Percentiles rank a stretch among this genome's conserved stretches.
Conservation (phyloP, 2,113 vertebrate genomes). For the Calidris pugnax region DNA sequence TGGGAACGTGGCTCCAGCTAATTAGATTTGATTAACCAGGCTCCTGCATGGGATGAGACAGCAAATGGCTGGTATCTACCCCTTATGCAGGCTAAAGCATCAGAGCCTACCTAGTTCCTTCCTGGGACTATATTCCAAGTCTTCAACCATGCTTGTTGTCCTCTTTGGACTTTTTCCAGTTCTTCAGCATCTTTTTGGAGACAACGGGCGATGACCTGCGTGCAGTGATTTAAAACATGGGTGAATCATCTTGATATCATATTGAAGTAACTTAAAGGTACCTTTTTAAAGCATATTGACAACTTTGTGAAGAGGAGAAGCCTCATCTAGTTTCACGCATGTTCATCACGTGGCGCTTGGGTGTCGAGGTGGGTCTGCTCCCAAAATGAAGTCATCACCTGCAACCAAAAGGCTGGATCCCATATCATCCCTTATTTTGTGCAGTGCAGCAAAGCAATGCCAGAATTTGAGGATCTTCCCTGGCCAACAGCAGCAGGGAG, state of each 20-base stretch:
- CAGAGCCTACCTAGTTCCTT: neutral
- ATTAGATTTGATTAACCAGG: neutral
- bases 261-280: neutral
- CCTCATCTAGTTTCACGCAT: neutral
- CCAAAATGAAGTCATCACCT: neutral
- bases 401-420: neutral
- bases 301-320: neutral
- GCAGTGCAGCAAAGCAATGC: neutral
- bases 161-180: neutral
- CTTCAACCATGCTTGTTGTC: neutral
- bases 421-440: neutral
- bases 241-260: neutral
- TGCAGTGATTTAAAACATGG: neutral
- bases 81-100: neutral
- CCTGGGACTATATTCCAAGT: neutral
- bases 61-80: neutral
- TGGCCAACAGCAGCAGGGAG: neutral
- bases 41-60: neutral
- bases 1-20: neutral
- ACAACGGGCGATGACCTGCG: rapidly evolving
- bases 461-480: neutral
- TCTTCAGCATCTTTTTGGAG: neutral
- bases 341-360: neutral
- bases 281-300: neutral
- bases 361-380: neutral